Percentiles rank a stretch among this genome's conserved stretches.
These are phyloP conservation scores for Serilophus lunatus DNA, from an alignment of 2,113 vertebrate genomes.

Conservation along the genomic window DNA sequence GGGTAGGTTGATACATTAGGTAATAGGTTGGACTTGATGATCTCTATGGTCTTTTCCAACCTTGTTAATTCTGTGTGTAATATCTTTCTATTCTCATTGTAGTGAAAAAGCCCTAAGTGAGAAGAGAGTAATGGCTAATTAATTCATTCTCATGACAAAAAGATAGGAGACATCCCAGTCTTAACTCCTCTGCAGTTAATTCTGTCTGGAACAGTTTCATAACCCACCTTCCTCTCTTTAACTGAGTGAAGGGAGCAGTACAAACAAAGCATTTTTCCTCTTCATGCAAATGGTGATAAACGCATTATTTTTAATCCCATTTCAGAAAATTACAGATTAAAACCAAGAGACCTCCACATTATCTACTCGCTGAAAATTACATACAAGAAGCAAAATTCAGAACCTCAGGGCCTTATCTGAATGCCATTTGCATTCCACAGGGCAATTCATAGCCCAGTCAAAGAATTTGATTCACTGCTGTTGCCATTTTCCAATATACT, in stretches of 20 bases:
- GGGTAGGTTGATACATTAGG: no score
- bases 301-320: not conserved
- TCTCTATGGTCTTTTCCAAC: no score
- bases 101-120: no score
- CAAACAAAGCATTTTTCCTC: not conserved
- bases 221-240: not conserved
- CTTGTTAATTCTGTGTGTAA: no score
- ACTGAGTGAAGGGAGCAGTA: not conserved
- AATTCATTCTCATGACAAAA: slow-evolving; percentile 14
- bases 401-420: not conserved
- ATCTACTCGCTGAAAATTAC: not conserved
- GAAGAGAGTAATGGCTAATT: not conserved
- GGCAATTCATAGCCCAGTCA: not conserved
- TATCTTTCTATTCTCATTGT: no score
- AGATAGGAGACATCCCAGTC: not conserved
- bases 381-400: not conserved
- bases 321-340: not conserved
- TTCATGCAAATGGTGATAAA: not conserved
- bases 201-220: not conserved
- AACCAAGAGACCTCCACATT: not conserved
- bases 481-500: not conserved
- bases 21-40: no score
- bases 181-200: not conserved
- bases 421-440: not conserved
- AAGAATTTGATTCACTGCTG: not conserved